A percentile compares a stretch with the other conserved stretches of the same genome.
These are phyloP conservation scores for Tanytarsus gracilentus DNA, from an alignment of 2,888 invertebrate genomes.

Conservation along the genomic window DNA sequence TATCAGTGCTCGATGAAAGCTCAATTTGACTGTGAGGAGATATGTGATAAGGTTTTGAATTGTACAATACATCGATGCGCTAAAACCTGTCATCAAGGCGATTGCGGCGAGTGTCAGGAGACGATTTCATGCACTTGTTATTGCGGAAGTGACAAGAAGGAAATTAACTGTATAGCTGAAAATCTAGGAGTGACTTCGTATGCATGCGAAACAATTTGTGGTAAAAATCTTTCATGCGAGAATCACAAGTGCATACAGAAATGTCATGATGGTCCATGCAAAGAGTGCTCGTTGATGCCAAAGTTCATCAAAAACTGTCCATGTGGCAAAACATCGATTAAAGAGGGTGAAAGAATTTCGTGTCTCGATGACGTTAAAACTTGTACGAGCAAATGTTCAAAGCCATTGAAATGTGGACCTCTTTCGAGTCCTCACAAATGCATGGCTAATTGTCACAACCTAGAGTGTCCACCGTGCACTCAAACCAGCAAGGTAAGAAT, in stretches of 20 bases:
- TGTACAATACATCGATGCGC: slow-evolving; percentile 71
- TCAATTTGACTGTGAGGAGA: slow-evolving; percentile 61
- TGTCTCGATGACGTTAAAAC: slow-evolving; percentile 77
- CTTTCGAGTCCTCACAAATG: slow-evolving; percentile 60
- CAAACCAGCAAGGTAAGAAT: slow-evolving; percentile 62
- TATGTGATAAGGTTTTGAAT: slow-evolving; percentile 63
- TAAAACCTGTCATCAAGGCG: slow-evolving; percentile 66
- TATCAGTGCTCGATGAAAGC: slow-evolving; percentile 65
- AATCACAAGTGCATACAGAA: slow-evolving; percentile 59
- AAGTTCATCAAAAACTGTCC: slow-evolving; percentile 58
- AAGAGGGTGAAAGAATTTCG: slow-evolving; percentile 47
- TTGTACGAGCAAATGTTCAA: slow-evolving; percentile 62
- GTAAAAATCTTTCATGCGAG: slow-evolving; percentile 52
- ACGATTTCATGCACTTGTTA: slow-evolving; percentile 61
- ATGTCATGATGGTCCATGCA: slow-evolving; percentile 63
- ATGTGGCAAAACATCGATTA: slow-evolving; percentile 58
- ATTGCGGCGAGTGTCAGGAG: slow-evolving; percentile 63
- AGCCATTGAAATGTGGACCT: slow-evolving; percentile 60
- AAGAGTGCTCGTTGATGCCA: slow-evolving; percentile 54
- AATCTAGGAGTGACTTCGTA: slow-evolving; percentile 45
- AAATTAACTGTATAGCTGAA: slow-evolving; percentile 54
- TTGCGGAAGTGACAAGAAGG: slow-evolving; percentile 56
- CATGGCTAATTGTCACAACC: slow-evolving; percentile 53
- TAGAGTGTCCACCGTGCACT: slow-evolving; percentile 68
- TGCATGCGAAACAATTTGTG: slow-evolving; percentile 55